A percentile compares a stretch with the other conserved stretches of the same genome.
Evolutionary conservation across 2,113 vertebrate species (phyloP).

Genomic region (Oxyura jamaicensis): DNA sequence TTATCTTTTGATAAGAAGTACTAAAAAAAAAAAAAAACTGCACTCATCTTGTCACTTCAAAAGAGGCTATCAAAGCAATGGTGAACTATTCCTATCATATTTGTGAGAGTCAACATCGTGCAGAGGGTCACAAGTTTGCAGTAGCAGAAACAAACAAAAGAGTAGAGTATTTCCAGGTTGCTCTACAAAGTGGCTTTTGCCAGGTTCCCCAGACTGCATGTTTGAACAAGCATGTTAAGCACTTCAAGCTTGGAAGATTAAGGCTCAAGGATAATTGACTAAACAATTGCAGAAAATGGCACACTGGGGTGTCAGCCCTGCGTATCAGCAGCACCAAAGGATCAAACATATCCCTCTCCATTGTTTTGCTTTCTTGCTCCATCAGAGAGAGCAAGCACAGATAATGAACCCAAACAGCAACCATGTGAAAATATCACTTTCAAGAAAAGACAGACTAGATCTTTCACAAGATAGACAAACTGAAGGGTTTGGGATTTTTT

Average conservation of each 20-base stretch:
- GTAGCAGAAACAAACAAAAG: neutral
- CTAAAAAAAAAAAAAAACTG: neutral
- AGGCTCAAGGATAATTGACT: neutral
- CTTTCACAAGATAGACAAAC: neutral
- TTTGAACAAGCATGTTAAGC: slow-evolving; percentile 5
- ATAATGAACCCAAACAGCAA: neutral
- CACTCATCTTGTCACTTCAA: neutral
- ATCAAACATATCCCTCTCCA: neutral
- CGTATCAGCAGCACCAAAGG: neutral
- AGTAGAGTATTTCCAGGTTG: neutral
- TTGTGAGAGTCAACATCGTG: neutral
- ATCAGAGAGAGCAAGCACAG: neutral
- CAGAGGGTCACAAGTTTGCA: neutral
- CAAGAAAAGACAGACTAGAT: neutral
- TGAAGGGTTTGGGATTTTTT: neutral
- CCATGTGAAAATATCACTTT: neutral
- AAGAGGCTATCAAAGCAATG: neutral
- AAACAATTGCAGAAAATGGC: neutral
- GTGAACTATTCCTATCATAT: neutral
- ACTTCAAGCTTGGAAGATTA: slow-evolving; percentile 3
- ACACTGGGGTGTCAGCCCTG: neutral
- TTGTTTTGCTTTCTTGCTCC: slow-evolving; percentile 5
- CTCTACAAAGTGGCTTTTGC: neutral
- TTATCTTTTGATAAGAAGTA: neutral
- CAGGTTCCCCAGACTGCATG: neutral